Evolutionary conservation across 2,888 invertebrate genomes (phyloP).

Genomic region (Phengaris alcon): DNA sequence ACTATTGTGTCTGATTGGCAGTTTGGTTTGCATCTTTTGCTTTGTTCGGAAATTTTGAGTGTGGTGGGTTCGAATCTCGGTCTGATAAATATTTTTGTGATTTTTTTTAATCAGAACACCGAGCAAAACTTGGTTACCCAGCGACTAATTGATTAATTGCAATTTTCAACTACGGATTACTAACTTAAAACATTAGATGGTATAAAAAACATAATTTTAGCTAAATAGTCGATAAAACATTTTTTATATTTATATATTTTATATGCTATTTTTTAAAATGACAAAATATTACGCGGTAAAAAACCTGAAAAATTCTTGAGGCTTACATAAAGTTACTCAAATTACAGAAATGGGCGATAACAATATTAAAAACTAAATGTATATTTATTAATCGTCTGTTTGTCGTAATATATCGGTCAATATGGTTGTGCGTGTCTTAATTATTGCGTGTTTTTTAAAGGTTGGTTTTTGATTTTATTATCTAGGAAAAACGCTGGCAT

Average conservation of each 20-base stretch:
- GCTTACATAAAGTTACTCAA: conserved; percentile 11
- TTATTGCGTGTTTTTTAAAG: conserved; percentile 18
- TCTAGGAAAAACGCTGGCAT: not conserved
- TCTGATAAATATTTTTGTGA: too few relatives aligned
- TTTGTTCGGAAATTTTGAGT: too few relatives aligned
- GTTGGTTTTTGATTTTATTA: not conserved
- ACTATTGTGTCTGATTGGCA: too few relatives aligned
- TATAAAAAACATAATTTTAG: not conserved
- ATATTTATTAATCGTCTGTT: conserved; percentile 10
- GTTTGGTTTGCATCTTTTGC: too few relatives aligned
- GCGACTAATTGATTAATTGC: too few relatives aligned
- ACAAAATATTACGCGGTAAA: conserved; percentile 9
- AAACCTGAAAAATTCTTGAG: not conserved
- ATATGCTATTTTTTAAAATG: not conserved
- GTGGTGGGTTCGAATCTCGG: too few relatives aligned
- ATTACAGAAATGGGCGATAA: conserved; percentile 19
- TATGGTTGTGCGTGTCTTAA: conserved; percentile 24
- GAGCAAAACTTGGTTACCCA: too few relatives aligned
- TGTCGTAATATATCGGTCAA: conserved; percentile 17
- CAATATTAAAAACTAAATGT: conserved; percentile 23
- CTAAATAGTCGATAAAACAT: not conserved
- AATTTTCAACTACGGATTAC: too few relatives aligned
- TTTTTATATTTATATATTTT: not conserved
- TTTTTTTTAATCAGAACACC: too few relatives aligned
- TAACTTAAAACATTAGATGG: too few relatives aligned